A percentile compares a stretch with the other conserved stretches of the same genome.
Conservation (phyloP, 2,888 invertebrate species). For the Sympetrum striolatum region DNA sequence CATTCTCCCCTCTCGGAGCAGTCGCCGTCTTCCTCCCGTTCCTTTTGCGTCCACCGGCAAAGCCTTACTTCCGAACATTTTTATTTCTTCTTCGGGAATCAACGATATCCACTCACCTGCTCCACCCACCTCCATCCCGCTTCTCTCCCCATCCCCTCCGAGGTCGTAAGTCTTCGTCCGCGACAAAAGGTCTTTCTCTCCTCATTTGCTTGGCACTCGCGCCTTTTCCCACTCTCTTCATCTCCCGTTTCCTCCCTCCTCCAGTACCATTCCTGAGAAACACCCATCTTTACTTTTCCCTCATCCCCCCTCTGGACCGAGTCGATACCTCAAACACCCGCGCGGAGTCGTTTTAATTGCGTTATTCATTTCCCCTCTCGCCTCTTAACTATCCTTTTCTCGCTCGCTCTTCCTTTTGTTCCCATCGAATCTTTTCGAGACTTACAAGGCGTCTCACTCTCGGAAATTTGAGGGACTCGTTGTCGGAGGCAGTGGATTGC, state of each 20-base stretch:
- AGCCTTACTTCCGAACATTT: neutral
- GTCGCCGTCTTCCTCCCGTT: neutral
- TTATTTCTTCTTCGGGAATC: neutral
- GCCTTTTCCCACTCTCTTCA: neutral
- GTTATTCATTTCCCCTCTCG: neutral
- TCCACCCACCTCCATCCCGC: neutral
- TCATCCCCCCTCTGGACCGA: neutral
- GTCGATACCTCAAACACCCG: neutral
- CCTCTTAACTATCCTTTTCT: neutral
- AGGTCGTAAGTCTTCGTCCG: constrained; percentile 14
- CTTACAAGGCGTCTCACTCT: neutral
- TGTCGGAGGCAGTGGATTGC: neutral
- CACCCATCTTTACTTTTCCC: neutral
- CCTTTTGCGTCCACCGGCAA: constrained; percentile 1
- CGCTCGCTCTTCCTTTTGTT: neutral
- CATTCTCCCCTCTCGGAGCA: constrained; percentile 2
- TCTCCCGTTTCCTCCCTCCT: neutral
- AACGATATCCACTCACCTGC: constrained; percentile 5
- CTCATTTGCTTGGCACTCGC: constrained; percentile 33
- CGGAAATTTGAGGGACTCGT: neutral
- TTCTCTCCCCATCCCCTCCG: neutral
- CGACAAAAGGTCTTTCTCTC: constrained; percentile 33
- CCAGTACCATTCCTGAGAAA: neutral
- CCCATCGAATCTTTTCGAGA: neutral
- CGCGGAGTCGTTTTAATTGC: neutral